These are phyloP conservation scores for Oreohelix idahoensis DNA, from an alignment of 1,140 invertebrate species.

Conservation along the genomic window DNA sequence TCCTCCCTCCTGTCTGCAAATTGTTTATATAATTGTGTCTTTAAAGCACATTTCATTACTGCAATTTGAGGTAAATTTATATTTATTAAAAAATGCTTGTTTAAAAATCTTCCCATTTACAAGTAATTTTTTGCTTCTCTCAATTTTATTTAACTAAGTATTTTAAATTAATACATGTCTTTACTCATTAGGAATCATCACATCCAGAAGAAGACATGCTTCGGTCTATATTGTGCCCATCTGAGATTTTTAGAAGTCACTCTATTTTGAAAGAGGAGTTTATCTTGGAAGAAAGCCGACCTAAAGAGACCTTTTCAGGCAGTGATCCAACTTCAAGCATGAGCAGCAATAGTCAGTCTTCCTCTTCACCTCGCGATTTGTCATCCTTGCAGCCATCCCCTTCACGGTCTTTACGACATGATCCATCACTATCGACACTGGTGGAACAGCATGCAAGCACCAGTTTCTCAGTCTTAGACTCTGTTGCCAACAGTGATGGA, in stretches of 20 bases:
- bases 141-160: no score
- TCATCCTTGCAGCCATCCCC: background rate
- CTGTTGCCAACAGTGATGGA: background rate
- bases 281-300: conserved; percentile 66
- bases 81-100: no score
- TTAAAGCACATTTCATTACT: no score
- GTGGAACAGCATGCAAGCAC: conserved; percentile 27
- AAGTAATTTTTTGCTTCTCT: no score
- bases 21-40: no score
- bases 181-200: background rate
- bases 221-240: conserved; percentile 18
- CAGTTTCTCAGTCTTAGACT: background rate
- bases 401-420: background rate
- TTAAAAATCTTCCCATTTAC: no score
- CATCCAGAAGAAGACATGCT: conserved; percentile 38
- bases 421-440: conserved; percentile 4
- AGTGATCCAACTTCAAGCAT: conserved; percentile 47
- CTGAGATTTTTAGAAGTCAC: conserved; percentile 53
- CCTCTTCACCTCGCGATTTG: conserved; percentile 44
- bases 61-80: no score
- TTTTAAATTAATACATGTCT: background rate
- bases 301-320: conserved; percentile 57
- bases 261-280: conserved; percentile 67
- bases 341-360: conserved; percentile 41
- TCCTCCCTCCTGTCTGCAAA: no score